Evolutionary conservation across 2,888 invertebrate genomes (phyloP).

Genomic region (Octodonta nipae): DNA sequence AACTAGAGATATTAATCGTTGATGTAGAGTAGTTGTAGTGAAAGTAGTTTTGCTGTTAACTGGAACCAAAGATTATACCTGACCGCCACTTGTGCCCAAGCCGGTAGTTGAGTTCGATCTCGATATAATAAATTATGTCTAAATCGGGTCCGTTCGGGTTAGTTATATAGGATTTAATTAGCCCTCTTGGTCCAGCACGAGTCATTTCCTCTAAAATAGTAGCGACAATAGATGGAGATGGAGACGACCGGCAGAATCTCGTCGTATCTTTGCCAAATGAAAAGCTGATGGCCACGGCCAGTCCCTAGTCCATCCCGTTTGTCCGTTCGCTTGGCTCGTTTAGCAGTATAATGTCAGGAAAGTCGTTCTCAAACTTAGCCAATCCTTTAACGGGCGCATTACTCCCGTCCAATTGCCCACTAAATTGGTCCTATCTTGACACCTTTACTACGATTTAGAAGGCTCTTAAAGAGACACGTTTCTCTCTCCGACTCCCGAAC

Average conservation of each 20-base stretch:
- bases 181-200: constrained; percentile 16
- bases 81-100: no score
- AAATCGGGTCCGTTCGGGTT: constrained; percentile 11
- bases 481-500: constrained; percentile 16
- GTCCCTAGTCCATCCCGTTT: no score
- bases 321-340: no score
- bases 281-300: constrained; percentile 12
- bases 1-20: no score
- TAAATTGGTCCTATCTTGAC: constrained; percentile 38
- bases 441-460: constrained; percentile 34
- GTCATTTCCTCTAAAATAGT: constrained; percentile 12
- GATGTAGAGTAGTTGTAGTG: no score
- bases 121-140: constrained; percentile 12
- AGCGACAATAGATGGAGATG: no score
- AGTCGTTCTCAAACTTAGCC: constrained; percentile 33
- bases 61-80: no score
- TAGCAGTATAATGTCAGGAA: constrained; percentile 31
- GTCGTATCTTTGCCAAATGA: constrained; percentile 4
- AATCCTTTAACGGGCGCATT: constrained; percentile 36
- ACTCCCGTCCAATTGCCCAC: constrained; percentile 36
- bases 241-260: no score
- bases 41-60: no score
- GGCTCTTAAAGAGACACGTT: constrained; percentile 25
- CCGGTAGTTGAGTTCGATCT: no score
- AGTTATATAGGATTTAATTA: constrained; percentile 24